Percentiles rank a stretch among this genome's conserved stretches.
Conservation (phyloP, 2,888 invertebrate genomes). For the Microctonus brassicae region DNA sequence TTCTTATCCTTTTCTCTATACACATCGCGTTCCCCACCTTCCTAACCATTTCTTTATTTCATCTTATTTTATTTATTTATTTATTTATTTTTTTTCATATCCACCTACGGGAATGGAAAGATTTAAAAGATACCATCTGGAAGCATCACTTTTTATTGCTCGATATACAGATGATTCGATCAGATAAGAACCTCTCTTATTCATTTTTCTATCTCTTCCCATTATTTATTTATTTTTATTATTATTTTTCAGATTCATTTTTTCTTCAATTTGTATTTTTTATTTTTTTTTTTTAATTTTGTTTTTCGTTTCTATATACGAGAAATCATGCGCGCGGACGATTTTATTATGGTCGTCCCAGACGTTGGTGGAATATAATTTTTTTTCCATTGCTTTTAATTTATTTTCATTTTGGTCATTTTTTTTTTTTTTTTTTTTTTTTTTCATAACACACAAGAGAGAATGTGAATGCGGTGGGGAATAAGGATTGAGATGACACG, state of each 20-base stretch:
- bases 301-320: slow-evolving; percentile 23
- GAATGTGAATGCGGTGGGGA: neutral
- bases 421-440: slow-evolving; percentile 31
- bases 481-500: slow-evolving; percentile 51
- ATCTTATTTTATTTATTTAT: neutral
- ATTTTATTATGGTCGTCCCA: slow-evolving; percentile 48
- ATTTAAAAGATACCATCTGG: slow-evolving; percentile 60
- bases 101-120: slow-evolving; percentile 37
- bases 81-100: neutral
- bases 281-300: slow-evolving; percentile 24
- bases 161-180: slow-evolving; percentile 68
- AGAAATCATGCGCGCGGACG: slow-evolving; percentile 47
- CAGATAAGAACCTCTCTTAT: slow-evolving; percentile 57
- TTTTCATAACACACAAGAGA: slow-evolving; percentile 11
- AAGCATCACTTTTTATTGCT: slow-evolving; percentile 64
- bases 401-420: slow-evolving; percentile 8
- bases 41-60: neutral
- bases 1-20: too few species aligned
- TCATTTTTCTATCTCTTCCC: slow-evolving; percentile 1
- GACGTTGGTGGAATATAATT: slow-evolving; percentile 22
- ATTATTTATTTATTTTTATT: slow-evolving; percentile 35
- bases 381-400: slow-evolving; percentile 3
- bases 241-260: slow-evolving; percentile 12
- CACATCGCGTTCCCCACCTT: neutral
- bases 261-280: slow-evolving; percentile 29